These are phyloP conservation scores for Xestobium rufovillosum DNA, from an alignment of 2,888 invertebrate species.

Conservation along the genomic window DNA sequence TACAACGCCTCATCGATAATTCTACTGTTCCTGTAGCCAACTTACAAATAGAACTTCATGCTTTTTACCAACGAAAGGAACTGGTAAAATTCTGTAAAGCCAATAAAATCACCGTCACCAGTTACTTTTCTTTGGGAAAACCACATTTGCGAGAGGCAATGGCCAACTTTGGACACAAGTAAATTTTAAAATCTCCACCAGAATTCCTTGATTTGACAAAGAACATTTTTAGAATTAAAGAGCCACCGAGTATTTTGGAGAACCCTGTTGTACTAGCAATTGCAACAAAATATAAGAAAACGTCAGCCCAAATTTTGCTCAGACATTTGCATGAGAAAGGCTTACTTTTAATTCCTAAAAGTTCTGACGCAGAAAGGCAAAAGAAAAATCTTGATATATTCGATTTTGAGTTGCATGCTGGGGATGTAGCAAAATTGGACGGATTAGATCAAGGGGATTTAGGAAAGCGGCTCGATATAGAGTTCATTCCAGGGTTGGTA, in stretches of 20 bases:
- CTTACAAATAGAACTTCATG: constrained; percentile 57
- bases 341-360: constrained; percentile 76
- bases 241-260: constrained; percentile 58
- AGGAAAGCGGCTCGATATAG: no score
- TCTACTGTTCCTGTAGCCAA: constrained; percentile 40
- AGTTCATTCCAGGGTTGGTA: no score
- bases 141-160: no score
- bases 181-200: background rate
- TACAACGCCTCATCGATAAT: background rate
- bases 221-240: constrained; percentile 35
- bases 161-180: no score
- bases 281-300: constrained; percentile 55
- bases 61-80: constrained; percentile 44
- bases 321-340: constrained; percentile 66
- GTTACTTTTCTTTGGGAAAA: background rate
- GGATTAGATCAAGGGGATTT: constrained; percentile 61
- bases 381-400: constrained; percentile 70
- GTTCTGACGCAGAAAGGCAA: constrained; percentile 64
- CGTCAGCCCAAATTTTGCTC: constrained; percentile 67
- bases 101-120: constrained; percentile 40
- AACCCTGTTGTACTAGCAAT: constrained; percentile 48
- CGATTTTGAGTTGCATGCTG: constrained; percentile 57
- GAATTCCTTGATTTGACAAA: constrained; percentile 4
- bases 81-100: constrained; percentile 37
- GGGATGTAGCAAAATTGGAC: constrained; percentile 55